These are phyloP conservation scores for Diplosoma virens DNA, from an alignment of 23 tunicate genomes.

Conservation along the genomic window DNA sequence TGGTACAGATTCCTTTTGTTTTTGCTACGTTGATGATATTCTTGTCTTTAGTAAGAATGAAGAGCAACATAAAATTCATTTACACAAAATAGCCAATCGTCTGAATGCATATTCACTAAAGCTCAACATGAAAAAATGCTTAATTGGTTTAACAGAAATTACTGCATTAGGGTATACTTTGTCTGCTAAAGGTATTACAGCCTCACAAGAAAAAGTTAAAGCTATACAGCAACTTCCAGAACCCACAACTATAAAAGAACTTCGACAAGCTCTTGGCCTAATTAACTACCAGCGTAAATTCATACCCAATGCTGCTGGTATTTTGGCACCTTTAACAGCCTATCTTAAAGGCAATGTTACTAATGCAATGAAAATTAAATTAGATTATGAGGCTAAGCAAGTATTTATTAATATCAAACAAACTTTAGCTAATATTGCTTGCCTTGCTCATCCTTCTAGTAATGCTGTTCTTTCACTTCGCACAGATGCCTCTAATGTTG, in stretches of 20 bases:
- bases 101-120: background rate
- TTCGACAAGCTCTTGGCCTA: slow-evolving; percentile 9
- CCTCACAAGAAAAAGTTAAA: slow-evolving; percentile 14
- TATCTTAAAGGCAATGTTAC: slow-evolving; percentile 1
- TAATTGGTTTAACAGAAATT: slow-evolving; percentile 6
- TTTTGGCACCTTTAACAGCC: slow-evolving; percentile 17
- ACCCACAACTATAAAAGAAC: slow-evolving; percentile 19
- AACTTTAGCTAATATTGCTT: background rate
- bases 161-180: slow-evolving; percentile 9
- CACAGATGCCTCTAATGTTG: slow-evolving; percentile 24
- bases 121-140: slow-evolving; percentile 26
- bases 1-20: slow-evolving; percentile 12
- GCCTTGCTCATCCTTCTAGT: background rate
- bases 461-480: slow-evolving; percentile 15
- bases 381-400: background rate
- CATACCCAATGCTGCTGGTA: slow-evolving; percentile 12
- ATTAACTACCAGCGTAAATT: slow-evolving; percentile 15
- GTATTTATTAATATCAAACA: slow-evolving; percentile 15
- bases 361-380: background rate
- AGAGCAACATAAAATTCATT: slow-evolving; percentile 7
- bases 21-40: slow-evolving; percentile 21
- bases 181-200: slow-evolving; percentile 14
- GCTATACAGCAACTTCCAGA: slow-evolving; percentile 24
- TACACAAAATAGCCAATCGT: slow-evolving; percentile 3
- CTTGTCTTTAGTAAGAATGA: background rate